A percentile compares a stretch with the other conserved stretches of the same genome.
Conservation (phyloP, 2,113 vertebrate genomes). For the Muntiacus muntjak region DNA sequence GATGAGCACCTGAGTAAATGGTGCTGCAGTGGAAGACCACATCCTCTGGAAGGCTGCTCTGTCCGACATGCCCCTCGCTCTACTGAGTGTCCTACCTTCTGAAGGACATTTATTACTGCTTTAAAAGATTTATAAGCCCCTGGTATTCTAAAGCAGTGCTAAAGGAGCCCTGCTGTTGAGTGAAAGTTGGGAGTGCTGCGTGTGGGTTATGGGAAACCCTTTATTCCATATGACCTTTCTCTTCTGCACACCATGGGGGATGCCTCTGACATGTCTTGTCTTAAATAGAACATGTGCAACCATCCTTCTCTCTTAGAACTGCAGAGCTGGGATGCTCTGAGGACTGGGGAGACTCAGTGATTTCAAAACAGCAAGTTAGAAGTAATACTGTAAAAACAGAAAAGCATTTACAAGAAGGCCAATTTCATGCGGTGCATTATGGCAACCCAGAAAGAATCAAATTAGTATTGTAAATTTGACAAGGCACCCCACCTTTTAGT, state of each 20-base stretch:
- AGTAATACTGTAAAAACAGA: background rate
- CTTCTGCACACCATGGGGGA: background rate
- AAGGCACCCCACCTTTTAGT: background rate
- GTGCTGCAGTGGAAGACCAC: background rate
- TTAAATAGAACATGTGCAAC: background rate
- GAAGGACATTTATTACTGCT: background rate
- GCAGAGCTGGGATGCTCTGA: background rate
- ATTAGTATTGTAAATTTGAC: background rate
- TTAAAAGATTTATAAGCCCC: background rate
- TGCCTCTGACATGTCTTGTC: background rate
- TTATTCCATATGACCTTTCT: background rate
- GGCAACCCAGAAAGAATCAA: background rate
- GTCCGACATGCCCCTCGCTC: background rate
- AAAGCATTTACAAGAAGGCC: background rate
- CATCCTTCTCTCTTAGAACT: background rate
- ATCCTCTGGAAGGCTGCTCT: background rate
- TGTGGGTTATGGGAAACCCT: background rate
- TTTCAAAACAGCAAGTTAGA: background rate
- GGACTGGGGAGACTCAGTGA: background rate
- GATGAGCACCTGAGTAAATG: background rate
- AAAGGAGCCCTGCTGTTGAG: background rate
- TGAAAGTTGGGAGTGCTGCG: background rate
- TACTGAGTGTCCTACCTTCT: background rate
- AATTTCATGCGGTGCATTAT: background rate
- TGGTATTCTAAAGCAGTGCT: background rate